Evolutionary conservation across 2,113 vertebrate genomes (phyloP).

Genomic region (Trachemys scripta): DNA sequence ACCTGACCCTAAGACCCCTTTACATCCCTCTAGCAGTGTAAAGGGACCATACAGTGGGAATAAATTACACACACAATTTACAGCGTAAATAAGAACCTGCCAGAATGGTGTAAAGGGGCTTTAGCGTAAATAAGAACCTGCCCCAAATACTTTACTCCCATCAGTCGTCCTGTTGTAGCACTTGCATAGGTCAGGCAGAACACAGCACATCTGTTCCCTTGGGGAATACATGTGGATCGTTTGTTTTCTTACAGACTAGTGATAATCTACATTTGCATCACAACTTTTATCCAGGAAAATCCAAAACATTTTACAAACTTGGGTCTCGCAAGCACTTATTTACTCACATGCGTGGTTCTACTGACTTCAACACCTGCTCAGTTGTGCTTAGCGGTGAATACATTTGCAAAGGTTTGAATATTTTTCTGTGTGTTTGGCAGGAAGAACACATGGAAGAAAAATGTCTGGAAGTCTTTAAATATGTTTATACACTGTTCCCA

Average conservation of each 20-base stretch:
- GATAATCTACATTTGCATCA: neutral
- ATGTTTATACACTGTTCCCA: slow-evolving; percentile 7
- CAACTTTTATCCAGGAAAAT: neutral
- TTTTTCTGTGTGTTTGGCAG: neutral
- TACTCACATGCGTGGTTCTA: neutral
- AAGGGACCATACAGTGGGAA: neutral
- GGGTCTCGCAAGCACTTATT: neutral
- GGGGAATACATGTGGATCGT: neutral
- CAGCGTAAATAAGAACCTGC: too few species aligned
- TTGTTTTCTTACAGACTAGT: neutral
- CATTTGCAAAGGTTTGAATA: neutral
- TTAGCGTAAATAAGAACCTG: neutral
- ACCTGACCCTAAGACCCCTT: neutral
- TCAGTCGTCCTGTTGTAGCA: neutral
- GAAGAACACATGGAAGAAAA: slow-evolving; percentile 1
- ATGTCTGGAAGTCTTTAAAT: slow-evolving; percentile 3
- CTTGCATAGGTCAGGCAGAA: neutral
- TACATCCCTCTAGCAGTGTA: neutral
- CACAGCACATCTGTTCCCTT: neutral
- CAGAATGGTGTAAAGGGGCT: neutral
- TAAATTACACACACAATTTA: neutral
- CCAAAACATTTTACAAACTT: neutral
- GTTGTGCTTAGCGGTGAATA: neutral
- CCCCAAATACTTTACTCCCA: neutral
- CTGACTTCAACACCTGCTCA: neutral